These are phyloP conservation scores for Argyra leucocephala DNA, from an alignment of 2,888 invertebrate species.

Conservation along the genomic window DNA sequence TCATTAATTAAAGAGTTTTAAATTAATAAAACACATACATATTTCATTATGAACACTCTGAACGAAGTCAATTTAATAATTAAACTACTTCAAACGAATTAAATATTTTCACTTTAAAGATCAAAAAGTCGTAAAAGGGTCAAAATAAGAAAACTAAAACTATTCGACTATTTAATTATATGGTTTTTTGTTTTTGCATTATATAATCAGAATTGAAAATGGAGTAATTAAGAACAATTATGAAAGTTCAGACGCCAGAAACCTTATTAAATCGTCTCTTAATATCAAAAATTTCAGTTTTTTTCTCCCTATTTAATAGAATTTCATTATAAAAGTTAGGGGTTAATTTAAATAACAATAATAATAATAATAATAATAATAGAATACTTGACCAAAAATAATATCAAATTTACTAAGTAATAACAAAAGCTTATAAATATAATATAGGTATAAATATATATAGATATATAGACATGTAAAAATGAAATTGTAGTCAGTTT, in stretches of 20 bases:
- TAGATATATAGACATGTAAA: not conserved
- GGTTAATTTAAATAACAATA: conserved; percentile 1
- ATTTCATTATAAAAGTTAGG: not conserved
- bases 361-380: not conserved
- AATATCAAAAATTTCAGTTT: not conserved
- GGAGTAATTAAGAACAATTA: not conserved
- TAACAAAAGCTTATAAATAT: not conserved
- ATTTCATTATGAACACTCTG: too few species aligned
- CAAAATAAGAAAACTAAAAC: too few species aligned
- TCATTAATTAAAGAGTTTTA: too few species aligned
- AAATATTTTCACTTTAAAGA: too few species aligned
- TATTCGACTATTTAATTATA: too few species aligned
- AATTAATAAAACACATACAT: too few species aligned
- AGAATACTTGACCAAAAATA: not conserved
- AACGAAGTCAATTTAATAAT: too few species aligned
- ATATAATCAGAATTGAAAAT: too few species aligned
- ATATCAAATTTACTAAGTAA: not conserved
- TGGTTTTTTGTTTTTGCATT: too few species aligned
- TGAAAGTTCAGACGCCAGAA: conserved; percentile 1
- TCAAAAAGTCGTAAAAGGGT: too few species aligned
- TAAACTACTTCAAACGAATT: too few species aligned
- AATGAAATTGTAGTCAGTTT: not conserved
- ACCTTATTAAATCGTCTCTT: not conserved
- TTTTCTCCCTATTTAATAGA: not conserved
- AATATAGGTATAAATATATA: not conserved